A percentile compares a stretch with the other conserved stretches of the same genome.
Conservation (phyloP, 2,113 vertebrate genomes). For the Rhinichthys klamathensis region DNA sequence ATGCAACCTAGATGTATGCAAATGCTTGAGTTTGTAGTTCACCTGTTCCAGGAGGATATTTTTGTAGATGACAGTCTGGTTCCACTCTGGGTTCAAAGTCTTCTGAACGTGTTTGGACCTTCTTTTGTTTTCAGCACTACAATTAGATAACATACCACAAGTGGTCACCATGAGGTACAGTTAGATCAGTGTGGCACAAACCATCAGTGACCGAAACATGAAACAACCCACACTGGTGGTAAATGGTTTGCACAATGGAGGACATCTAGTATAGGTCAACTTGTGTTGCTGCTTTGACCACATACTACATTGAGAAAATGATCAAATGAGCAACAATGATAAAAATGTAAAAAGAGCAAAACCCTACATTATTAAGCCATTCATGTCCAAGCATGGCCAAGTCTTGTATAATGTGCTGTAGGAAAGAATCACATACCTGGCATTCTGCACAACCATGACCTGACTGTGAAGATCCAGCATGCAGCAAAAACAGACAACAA, state of each 20-base stretch:
- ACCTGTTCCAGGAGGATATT: conserved; percentile 97
- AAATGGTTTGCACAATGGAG: conserved; percentile 32
- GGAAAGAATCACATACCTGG: conserved; percentile 83
- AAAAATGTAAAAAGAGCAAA: conserved; percentile 7
- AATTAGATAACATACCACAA: conserved; percentile 64
- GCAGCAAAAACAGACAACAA: conserved; percentile 78
- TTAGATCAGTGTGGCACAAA: conserved; percentile 58
- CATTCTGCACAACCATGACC: conserved; percentile 99
- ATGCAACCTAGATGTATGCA: background rate
- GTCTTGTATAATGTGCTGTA: conserved; percentile 38
- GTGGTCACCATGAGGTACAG: conserved; percentile 45
- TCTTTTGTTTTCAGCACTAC: conserved; percentile 94
- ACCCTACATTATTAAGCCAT: conserved; percentile 41
- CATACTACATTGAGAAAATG: conserved; percentile 37
- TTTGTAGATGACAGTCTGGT: conserved; percentile 99
- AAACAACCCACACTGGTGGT: conserved; percentile 10
- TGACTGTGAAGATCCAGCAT: conserved; percentile 90
- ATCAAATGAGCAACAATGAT: conserved; percentile 20
- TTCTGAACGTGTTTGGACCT: conserved; percentile 93
- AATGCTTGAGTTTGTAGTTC: conserved; percentile 15
- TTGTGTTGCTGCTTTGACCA: conserved; percentile 17
- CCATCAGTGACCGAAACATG: too few species aligned
- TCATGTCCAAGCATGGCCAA: conserved; percentile 39
- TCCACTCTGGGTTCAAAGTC: conserved; percentile 97
- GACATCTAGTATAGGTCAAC: conserved; percentile 34